Percentiles rank a stretch among this genome's conserved stretches.
These are phyloP conservation scores for Ornithoptera alexandrae DNA, from an alignment of 2,888 invertebrate genomes.

Conservation along the genomic window DNA sequence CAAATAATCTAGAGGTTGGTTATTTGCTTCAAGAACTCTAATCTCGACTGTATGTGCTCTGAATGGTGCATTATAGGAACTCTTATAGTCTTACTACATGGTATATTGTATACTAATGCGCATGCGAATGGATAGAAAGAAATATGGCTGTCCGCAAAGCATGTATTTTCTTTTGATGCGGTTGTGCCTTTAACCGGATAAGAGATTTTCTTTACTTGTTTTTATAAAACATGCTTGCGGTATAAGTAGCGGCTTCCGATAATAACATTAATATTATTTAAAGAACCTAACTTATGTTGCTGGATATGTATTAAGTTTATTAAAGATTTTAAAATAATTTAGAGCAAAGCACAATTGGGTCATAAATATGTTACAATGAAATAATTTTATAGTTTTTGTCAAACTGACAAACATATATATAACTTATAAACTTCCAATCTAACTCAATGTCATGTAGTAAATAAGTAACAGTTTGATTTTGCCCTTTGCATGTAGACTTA, in stretches of 20 bases:
- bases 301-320: no score
- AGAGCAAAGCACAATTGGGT: no score
- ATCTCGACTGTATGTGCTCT: conserved; percentile 28
- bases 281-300: background rate
- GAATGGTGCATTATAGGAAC: conserved; percentile 21
- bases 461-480: conserved; percentile 43
- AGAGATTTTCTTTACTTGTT: conserved; percentile 27
- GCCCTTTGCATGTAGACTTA: conserved; percentile 67
- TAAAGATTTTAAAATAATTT: no score
- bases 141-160: conserved; percentile 26
- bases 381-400: no score
- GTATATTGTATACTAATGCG: conserved; percentile 1
- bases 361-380: no score
- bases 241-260: conserved; percentile 12
- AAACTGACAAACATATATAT: no score
- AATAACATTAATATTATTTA: conserved; percentile 15
- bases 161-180: conserved; percentile 27
- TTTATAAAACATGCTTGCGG: conserved; percentile 16
- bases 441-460: no score
- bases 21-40: conserved; percentile 30
- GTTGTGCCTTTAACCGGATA: conserved; percentile 24
- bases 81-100: conserved; percentile 20
- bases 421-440: no score
- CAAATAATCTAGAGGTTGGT: conserved; percentile 27
- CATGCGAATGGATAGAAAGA: conserved; percentile 22